Conservation (phyloP, 1,140 invertebrate species). For the Brachionus rubens region DNA sequence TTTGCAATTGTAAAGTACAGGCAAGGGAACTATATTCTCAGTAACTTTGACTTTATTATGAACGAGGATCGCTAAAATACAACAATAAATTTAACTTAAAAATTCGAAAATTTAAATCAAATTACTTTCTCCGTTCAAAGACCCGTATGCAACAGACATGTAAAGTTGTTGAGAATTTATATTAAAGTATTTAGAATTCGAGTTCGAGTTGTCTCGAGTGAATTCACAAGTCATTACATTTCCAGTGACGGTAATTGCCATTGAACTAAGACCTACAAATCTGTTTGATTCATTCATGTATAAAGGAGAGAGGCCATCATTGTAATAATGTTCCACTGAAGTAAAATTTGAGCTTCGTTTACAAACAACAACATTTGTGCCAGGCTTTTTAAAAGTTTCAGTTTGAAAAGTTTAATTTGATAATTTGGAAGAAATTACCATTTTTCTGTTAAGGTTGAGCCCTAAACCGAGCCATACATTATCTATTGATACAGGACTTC, state of each 20-base stretch:
- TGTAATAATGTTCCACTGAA: background rate
- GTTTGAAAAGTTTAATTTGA: too few relatives aligned
- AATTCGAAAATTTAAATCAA: too few relatives aligned
- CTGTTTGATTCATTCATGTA: background rate
- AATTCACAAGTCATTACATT: slow-evolving; percentile 3
- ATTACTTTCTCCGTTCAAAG: background rate
- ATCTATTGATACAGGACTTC: background rate
- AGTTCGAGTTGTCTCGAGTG: background rate
- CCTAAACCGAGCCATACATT: background rate
- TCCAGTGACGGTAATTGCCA: background rate
- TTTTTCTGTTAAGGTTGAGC: background rate
- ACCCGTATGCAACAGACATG: background rate
- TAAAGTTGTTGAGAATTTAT: background rate
- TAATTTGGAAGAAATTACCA: too few relatives aligned
- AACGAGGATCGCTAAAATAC: background rate
- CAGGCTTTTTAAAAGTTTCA: background rate
- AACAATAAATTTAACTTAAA: background rate
- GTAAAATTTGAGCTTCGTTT: background rate
- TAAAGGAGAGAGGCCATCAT: background rate
- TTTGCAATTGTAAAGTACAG: background rate
- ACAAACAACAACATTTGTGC: background rate
- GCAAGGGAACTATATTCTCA: background rate
- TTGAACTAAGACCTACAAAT: slow-evolving; percentile 9
- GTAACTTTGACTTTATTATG: background rate
- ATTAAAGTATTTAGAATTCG: background rate